Evolutionary conservation across 2,797 vertebrate genomes (phyloP), one percentile per base, ranked within the genome.

Genomic region (Anniella stebbinsi): DNA sequence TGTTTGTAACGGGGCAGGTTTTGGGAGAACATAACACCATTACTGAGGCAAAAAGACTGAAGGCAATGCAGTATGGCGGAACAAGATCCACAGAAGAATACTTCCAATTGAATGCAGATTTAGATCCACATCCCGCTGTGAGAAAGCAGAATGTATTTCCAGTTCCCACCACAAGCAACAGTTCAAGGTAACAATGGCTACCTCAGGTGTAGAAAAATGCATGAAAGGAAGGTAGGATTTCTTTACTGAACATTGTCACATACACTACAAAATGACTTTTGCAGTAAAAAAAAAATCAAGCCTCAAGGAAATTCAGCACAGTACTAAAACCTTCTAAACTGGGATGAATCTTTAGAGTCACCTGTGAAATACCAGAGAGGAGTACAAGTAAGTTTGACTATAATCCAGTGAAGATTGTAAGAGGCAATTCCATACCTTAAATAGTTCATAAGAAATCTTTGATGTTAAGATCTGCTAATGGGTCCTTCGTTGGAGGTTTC

Each of bases 371-470:
- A 38, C 33, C 72, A 90, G n/a, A 33, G 18, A 60, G n/a, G 63
- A 66, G 73, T 82, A 2, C 60, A 77, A 81, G 38, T 38, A 80
- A 33, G 30, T 21, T 33, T 69, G 33, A 25, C 17, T 51, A 30
- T 51, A 81, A 38, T 86, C 0, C 6, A 81, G 6, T 73, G 33
- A 36, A 51, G 6, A 15, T 13, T 75, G 7, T 48, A 69, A 92
- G 73, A 96, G 91, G 57, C 92, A 94, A 76, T 87, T 18, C 94
- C 96, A 89, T 97, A 98, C 98, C 98, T 98, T 97, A 96, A 95
- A 94, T 95, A 70, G 77, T 97, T 99, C 99, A 99, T 98, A 99
- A 98, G 98, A 99, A 99, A 98, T 99, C 99, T 98, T 99, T 99
- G 98, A 99, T 99, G 97, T 99, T 98, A 94, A 99, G 98, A 95